phyloP scores from a whole-genome alignment of 2,797 vertebrate species.

The Myoxocephalus aenaeus region DNA sequence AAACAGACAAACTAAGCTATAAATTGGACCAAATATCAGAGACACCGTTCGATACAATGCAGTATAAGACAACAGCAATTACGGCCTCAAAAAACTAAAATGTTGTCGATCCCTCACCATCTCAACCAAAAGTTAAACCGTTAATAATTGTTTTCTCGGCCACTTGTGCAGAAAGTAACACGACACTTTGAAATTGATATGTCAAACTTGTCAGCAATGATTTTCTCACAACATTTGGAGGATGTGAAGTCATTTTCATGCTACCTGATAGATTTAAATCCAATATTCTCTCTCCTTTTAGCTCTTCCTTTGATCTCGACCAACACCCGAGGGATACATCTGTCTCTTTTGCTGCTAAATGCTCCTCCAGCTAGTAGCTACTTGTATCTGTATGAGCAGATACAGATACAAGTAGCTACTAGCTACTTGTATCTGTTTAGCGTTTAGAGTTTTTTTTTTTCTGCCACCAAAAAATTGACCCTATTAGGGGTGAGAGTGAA shows the following conservation, averaged over 20 bases:
- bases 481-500: neutral
- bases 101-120: neutral
- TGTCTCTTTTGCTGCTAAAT: neutral
- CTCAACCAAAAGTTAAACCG: neutral
- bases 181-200: neutral
- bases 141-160: neutral
- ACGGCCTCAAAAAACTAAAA: no score
- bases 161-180: neutral
- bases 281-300: neutral
- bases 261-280: neutral
- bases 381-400: neutral
- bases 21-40: neutral
- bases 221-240: neutral
- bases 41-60: neutral
- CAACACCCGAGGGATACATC: neutral
- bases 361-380: neutral
- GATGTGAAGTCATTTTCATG: neutral
- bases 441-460: neutral
- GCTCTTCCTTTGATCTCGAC: neutral
- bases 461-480: neutral
- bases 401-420: no score
- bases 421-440: neutral
- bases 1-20: neutral
- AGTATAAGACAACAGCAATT: neutral
- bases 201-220: neutral